Percentiles rank a stretch among this genome's conserved stretches.
These are phyloP conservation scores for Dione vanillae DNA, from an alignment of 2,888 invertebrate species.

Conservation along the genomic window DNA sequence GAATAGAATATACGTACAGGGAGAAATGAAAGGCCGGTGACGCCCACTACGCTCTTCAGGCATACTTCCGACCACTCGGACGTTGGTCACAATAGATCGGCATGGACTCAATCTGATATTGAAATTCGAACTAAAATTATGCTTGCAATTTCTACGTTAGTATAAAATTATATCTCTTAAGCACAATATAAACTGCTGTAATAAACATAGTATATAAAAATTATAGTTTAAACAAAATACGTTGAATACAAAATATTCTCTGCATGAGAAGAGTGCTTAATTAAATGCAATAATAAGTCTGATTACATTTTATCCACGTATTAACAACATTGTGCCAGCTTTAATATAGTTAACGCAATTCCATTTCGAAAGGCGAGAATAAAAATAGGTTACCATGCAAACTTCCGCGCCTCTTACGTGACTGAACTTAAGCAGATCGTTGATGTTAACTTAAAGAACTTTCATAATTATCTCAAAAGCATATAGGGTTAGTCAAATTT, in stretches of 20 bases:
- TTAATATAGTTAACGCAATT: constrained; percentile 48
- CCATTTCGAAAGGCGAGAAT: constrained; percentile 46
- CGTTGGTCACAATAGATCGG: constrained; percentile 70
- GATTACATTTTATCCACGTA: constrained; percentile 34
- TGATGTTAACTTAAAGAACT: constrained; percentile 58
- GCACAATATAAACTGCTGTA: not conserved
- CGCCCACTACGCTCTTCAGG: constrained; percentile 62
- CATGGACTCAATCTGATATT: constrained; percentile 73
- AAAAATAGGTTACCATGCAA: constrained; percentile 49
- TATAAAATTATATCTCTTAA: constrained; percentile 1
- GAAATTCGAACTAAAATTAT: constrained; percentile 73
- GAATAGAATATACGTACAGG: constrained; percentile 75
- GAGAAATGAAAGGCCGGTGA: constrained; percentile 61
- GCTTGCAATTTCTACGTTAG: constrained; percentile 52
- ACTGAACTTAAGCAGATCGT: constrained; percentile 51
- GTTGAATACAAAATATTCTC: not conserved
- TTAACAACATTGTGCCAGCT: constrained; percentile 39
- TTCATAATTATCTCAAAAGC: constrained; percentile 57
- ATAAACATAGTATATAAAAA: not conserved
- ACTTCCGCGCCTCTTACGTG: constrained; percentile 49
- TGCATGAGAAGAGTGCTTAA: not conserved
- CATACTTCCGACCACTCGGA: constrained; percentile 76
- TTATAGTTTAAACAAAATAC: not conserved
- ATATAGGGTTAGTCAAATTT: constrained; percentile 61
- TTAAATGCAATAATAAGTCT: constrained; percentile 11